Evolutionary conservation across 2,888 invertebrate genomes (phyloP).

Genomic region (Diarsia mendica): DNA sequence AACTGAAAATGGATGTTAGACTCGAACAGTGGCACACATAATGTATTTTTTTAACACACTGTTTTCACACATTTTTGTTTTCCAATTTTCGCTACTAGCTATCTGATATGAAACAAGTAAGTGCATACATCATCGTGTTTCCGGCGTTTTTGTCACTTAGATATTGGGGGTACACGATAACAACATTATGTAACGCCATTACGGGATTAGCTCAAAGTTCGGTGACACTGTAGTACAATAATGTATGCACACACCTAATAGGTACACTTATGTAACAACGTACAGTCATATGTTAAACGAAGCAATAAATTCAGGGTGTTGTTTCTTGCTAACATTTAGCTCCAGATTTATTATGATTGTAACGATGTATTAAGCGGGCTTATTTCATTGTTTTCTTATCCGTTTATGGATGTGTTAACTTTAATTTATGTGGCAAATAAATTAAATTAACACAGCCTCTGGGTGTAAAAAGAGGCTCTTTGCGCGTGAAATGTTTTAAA

Average conservation of each 20-base stretch:
- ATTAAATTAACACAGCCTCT: background rate
- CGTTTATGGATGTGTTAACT: slow-evolving; percentile 31
- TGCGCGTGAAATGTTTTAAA: slow-evolving; percentile 7
- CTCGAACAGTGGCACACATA: background rate
- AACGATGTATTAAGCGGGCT: slow-evolving; percentile 25
- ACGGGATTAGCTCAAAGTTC: slow-evolving; percentile 10
- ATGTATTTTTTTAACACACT: background rate
- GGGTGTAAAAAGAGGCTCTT: background rate
- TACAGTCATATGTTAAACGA: slow-evolving; percentile 5
- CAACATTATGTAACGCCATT: background rate
- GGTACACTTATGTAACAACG: background rate
- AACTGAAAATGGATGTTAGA: slow-evolving; percentile 6
- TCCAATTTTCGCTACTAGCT: slow-evolving; percentile 1
- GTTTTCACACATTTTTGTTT: background rate
- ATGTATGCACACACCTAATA: background rate
- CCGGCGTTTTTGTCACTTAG: slow-evolving; percentile 4
- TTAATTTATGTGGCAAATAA: slow-evolving; percentile 10
- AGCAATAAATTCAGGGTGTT: slow-evolving; percentile 27
- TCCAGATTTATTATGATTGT: slow-evolving; percentile 50
- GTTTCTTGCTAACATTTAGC: slow-evolving; percentile 48
- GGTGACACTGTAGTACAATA: background rate
- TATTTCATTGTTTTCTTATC: slow-evolving; percentile 38
- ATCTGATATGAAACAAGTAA: background rate
- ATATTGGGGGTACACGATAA: background rate
- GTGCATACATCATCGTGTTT: slow-evolving; percentile 9